Conservation (phyloP, 53 echinoderm and acorn worm species). For the Glandiceps talaboti region DNA sequence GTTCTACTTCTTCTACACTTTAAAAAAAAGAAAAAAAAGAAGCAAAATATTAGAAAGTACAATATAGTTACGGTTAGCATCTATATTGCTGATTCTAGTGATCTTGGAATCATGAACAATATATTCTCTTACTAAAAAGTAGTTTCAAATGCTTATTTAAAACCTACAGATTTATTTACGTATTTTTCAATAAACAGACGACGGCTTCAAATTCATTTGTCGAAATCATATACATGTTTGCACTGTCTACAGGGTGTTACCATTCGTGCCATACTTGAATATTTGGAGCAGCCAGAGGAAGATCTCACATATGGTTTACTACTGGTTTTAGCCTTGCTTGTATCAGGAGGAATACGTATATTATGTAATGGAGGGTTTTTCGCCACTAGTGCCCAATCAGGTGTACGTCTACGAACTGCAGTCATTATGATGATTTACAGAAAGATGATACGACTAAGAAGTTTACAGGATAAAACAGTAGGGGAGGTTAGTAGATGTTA, state of each 20-base stretch:
- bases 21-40: too few species aligned
- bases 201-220: too few species aligned
- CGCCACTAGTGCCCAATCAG: conserved; percentile 7
- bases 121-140: too few species aligned
- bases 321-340: conserved; percentile 32
- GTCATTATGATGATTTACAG: conserved; percentile 18
- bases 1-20: too few species aligned
- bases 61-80: too few species aligned
- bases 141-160: too few species aligned
- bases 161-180: too few species aligned
- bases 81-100: too few species aligned
- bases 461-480: conserved; percentile 29
- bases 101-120: too few species aligned
- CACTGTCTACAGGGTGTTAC: neutral
- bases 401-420: conserved; percentile 17
- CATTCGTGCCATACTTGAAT: conserved; percentile 1
- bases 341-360: conserved; percentile 28
- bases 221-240: too few species aligned
- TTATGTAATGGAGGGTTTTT: neutral
- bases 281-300: conserved; percentile 22
- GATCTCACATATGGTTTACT: conserved; percentile 25
- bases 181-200: too few species aligned
- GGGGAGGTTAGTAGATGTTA: conserved; percentile 47
- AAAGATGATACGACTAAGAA: conserved; percentile 18
- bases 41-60: too few species aligned